Evolutionary conservation across 2,113 vertebrate species (phyloP).

Genomic region (Zeus faber): DNA sequence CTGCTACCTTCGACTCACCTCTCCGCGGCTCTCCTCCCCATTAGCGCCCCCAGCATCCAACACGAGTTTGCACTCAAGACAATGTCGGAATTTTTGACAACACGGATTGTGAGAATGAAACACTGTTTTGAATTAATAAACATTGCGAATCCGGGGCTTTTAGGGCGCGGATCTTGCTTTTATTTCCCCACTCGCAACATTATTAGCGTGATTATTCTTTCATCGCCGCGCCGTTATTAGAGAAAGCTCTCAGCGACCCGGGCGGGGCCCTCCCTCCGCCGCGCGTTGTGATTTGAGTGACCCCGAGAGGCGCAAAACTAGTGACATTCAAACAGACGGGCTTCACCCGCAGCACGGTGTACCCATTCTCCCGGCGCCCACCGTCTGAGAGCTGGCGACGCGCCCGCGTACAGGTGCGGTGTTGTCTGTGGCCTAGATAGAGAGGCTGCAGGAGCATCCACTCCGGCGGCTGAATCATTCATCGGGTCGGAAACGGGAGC

Average conservation of each 20-base stretch:
- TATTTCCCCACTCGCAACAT: slow-evolving; percentile 45
- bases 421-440: slow-evolving; percentile 31
- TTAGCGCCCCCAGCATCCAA: slow-evolving; percentile 69
- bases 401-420: slow-evolving; percentile 22
- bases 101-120: slow-evolving; percentile 74
- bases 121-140: slow-evolving; percentile 81
- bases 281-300: slow-evolving; percentile 59
- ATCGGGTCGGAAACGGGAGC: slow-evolving; percentile 9
- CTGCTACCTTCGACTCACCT: slow-evolving; percentile 62
- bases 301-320: slow-evolving; percentile 39
- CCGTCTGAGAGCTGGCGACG: slow-evolving; percentile 47
- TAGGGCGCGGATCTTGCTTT: slow-evolving; percentile 56
- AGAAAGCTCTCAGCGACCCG: slow-evolving; percentile 63
- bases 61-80: slow-evolving; percentile 79
- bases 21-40: slow-evolving; percentile 58
- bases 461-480: slow-evolving; percentile 15
- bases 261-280: slow-evolving; percentile 45
- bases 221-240: slow-evolving; percentile 40
- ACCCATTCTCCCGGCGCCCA: slow-evolving; percentile 29
- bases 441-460: slow-evolving; percentile 8
- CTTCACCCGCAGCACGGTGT: slow-evolving; percentile 22
- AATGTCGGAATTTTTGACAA: slow-evolving; percentile 79
- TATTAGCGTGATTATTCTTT: slow-evolving; percentile 71
- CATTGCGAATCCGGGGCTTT: slow-evolving; percentile 69
- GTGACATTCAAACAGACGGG: slow-evolving; percentile 52